phyloP scores from a whole-genome alignment of 1,140 invertebrate genomes.

The Choristoneura fumiferana region DNA sequence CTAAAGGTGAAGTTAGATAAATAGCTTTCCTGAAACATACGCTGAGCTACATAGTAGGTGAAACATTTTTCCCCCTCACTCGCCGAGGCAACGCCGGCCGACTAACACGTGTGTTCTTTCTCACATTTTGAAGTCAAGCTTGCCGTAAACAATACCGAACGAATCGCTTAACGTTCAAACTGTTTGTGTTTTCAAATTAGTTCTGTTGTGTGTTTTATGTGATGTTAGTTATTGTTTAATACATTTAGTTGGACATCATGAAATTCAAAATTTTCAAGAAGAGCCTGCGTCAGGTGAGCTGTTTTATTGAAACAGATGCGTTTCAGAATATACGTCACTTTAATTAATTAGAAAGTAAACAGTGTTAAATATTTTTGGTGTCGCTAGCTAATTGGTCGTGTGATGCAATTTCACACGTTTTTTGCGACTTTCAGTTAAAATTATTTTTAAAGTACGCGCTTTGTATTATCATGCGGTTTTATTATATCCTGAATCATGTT shows the following conservation, averaged over 20 bases:
- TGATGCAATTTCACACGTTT: no score
- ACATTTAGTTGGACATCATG: constrained; percentile 32
- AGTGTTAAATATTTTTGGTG: no score
- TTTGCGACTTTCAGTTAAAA: no score
- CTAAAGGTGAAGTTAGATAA: constrained; percentile 9
- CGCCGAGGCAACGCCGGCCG: neutral
- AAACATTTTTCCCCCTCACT: neutral
- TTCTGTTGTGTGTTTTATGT: constrained; percentile 30
- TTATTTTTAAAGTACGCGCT: no score
- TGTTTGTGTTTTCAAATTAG: constrained; percentile 28
- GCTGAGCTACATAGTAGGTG: neutral
- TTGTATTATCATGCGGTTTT: no score
- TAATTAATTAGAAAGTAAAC: neutral
- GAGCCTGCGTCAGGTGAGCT: constrained; percentile 49
- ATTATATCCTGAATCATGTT: no score
- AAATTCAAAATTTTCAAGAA: constrained; percentile 66
- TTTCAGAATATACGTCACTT: neutral
- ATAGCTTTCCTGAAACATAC: constrained; percentile 8
- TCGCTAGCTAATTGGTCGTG: no score
- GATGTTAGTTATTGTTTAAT: constrained; percentile 24
- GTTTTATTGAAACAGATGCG: constrained; percentile 37
- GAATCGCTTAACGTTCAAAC: constrained; percentile 32
- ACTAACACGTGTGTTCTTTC: neutral
- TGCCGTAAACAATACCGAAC: constrained; percentile 23
- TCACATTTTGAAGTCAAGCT: constrained; percentile 22